Evolutionary conservation across 2,113 vertebrate species (phyloP), one percentile per base, ranked within the genome.

Genomic region (Saimiri boliviensis): DNA sequence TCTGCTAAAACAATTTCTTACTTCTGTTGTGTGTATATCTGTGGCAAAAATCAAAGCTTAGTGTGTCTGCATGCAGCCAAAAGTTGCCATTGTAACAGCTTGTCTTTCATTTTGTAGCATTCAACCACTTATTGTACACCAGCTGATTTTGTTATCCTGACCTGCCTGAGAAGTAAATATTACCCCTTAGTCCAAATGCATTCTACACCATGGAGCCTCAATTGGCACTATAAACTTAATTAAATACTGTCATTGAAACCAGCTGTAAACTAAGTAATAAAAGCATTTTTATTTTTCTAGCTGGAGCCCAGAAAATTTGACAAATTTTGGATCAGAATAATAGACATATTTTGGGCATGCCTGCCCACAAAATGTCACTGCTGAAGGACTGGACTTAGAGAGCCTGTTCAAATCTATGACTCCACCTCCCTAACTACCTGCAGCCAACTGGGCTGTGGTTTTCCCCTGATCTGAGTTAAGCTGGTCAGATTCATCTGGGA

Each of bases 251-350:
- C 66, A 54, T 37, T 85, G 63, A 95, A 87, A 49, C 35, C 81
- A 96, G 23, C 70, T 74, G 20, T 94, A 91, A 94, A 76, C 21
- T 49, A 5, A 19, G 47, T 35, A 63, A 81, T 77, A 66, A 97
- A 89, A 54, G 2, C 14, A 16, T 54, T 95, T 96, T 92, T n/a
- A 56, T 56, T 74, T 90, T 92, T 89, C 35, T 70, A 92, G 32
- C 40, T 88, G 5, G 5, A 16, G 23, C 17, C 54, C 58, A 63
- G 71, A 74, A 83, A 86, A 60, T 60, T 30, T 60, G 74, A 89
- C 52, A 93, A 12, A 79, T 47, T 83, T 47, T 82, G 32, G 58
- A 35, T 47, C 27, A 1, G 8, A 54, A 2, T 80, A 58, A 30
- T 10, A 73, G 49, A 23, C 49, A 32, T 71, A 42, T 68, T 68